phyloP scores from a whole-genome alignment of 2,113 vertebrate genomes.

The Poecilia latipinna region DNA sequence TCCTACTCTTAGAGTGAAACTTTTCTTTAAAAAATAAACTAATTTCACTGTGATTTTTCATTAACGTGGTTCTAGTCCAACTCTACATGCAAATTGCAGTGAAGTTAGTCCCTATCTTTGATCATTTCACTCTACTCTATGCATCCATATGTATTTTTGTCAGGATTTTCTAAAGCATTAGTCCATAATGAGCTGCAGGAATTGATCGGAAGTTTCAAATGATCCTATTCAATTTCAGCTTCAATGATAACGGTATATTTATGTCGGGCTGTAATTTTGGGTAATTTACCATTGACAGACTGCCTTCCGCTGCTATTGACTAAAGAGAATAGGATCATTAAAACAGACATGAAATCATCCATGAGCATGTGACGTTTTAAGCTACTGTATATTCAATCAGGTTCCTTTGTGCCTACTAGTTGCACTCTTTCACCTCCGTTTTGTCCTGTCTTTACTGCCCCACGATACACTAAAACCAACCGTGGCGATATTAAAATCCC shows the following conservation, averaged over 20 bases:
- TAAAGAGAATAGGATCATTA: conserved; percentile 32
- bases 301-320: conserved; percentile 1
- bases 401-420: conserved; percentile 13
- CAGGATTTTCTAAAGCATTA: no score
- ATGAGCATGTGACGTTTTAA: conserved; percentile 21
- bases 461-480: neutral
- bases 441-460: neutral
- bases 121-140: neutral
- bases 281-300: neutral
- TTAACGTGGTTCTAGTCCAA: neutral
- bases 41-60: no score
- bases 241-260: neutral
- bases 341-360: conserved; percentile 50
- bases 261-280: neutral
- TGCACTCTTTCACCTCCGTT: neutral
- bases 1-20: neutral
- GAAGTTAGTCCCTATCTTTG: neutral
- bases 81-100: neutral
- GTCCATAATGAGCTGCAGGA: no score
- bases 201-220: neutral
- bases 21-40: no score
- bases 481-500: neutral
- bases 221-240: neutral
- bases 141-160: neutral
- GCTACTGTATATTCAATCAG: conserved; percentile 1